Percentiles rank a stretch among this genome's conserved stretches.
Conservation (phyloP, 2,888 invertebrate genomes). For the Noctua fimbriata region DNA sequence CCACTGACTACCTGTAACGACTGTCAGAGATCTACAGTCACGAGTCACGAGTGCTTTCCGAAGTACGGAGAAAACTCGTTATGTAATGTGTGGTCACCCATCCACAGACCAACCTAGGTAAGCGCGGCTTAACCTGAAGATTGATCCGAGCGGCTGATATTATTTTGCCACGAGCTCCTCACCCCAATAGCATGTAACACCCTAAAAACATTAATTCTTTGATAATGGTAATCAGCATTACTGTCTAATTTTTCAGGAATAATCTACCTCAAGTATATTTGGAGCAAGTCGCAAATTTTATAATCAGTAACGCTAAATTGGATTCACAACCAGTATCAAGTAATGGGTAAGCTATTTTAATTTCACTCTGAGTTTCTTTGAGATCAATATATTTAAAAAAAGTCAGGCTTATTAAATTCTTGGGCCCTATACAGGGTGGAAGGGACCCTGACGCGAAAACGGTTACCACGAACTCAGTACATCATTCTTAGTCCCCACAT, state of each 20-base stretch:
- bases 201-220: neutral
- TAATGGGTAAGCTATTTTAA: slow-evolving; percentile 83
- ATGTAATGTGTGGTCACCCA: no score
- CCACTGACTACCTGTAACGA: no score
- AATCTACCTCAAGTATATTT: slow-evolving; percentile 96
- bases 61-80: no score
- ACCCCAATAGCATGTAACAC: neutral
- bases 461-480: no score
- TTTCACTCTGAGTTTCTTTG: neutral
- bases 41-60: no score
- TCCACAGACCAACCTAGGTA: no score
- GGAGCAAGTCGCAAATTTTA: slow-evolving; percentile 98
- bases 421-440: no score
- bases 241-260: slow-evolving; percentile 87
- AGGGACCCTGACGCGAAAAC: no score
- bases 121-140: no score
- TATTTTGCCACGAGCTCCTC: neutral
- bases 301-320: slow-evolving; percentile 94
- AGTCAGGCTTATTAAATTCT: neutral
- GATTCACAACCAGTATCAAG: slow-evolving; percentile 79
- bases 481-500: no score
- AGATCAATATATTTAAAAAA: neutral
- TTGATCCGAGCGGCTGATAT: no score
- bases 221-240: neutral
- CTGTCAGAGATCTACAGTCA: no score